Evolutionary conservation across 2,113 vertebrate species (phyloP).

Genomic region (Notechis scutatus): DNA sequence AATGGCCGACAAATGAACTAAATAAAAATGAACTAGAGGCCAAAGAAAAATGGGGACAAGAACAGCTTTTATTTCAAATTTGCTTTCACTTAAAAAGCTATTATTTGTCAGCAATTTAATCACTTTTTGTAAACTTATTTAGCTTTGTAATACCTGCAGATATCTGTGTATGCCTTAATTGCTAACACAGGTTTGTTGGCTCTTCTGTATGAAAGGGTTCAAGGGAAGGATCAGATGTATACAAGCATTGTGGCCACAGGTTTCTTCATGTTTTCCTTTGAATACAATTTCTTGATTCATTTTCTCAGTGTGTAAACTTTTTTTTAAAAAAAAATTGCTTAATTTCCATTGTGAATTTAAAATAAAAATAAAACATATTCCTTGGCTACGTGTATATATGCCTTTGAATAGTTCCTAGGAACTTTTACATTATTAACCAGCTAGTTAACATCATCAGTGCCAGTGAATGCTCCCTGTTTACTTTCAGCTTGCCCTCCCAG

Average conservation of each 20-base stretch:
- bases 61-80: background rate
- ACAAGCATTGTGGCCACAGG: background rate
- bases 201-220: background rate
- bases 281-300: background rate
- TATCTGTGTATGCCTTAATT: background rate
- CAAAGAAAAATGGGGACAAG: background rate
- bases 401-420: background rate
- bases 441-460: background rate
- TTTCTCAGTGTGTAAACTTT: background rate
- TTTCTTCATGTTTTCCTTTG: background rate
- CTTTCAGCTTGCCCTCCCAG: too few species aligned
- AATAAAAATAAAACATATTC: background rate
- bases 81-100: background rate
- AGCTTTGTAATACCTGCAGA: background rate
- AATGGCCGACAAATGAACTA: too few species aligned
- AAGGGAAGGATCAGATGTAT: background rate
- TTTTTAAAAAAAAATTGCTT: background rate
- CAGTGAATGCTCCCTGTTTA: too few species aligned
- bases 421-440: constrained; percentile 14
- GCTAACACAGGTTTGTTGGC: background rate
- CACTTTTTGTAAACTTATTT: background rate
- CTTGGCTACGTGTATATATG: constrained; percentile 13
- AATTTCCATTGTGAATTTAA: too few species aligned
- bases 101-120: background rate
- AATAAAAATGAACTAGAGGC: background rate